Evolutionary conservation across 2,797 vertebrate species (phyloP).

Genomic region (Onychomys leucogaster): DNA sequence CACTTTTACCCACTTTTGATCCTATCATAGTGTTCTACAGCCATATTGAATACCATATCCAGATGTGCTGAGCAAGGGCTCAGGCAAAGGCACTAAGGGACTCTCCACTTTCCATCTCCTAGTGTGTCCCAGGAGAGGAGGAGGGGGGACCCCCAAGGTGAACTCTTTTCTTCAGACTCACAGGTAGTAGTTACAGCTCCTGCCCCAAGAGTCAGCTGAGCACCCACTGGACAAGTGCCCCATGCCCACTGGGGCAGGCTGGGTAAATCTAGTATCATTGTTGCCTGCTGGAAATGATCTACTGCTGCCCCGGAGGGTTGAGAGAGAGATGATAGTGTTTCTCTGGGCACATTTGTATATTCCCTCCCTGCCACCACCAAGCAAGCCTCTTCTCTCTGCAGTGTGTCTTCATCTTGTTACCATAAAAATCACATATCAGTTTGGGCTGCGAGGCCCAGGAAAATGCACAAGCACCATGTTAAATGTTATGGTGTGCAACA

Average conservation of each 20-base stretch:
- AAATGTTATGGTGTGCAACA: conserved; percentile 87
- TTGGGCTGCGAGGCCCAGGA: conserved; percentile 78
- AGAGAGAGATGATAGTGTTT: not conserved
- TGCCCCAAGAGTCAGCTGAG: not conserved
- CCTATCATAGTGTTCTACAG: not conserved
- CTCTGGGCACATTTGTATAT: conserved; percentile 26
- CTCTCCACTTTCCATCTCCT: not conserved
- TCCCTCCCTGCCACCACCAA: not conserved
- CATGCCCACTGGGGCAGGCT: not conserved
- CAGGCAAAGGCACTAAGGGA: not conserved
- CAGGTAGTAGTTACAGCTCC: not conserved
- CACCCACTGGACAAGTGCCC: not conserved
- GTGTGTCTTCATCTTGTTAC: conserved; percentile 84
- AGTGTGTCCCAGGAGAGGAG: not conserved
- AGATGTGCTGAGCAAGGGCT: not conserved
- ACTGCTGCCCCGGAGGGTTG: not conserved
- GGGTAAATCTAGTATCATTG: not conserved
- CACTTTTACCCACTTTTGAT: not conserved
- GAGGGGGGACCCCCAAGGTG: not conserved
- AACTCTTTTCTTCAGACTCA: not conserved
- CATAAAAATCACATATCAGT: conserved; percentile 83
- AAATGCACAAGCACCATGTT: conserved; percentile 83
- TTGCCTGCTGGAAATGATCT: not conserved
- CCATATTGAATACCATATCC: not conserved
- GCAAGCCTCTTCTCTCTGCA: conserved; percentile 34